Evolutionary conservation across 2,888 invertebrate species (phyloP).

Genomic region (Pyrochroa serraticornis): DNA sequence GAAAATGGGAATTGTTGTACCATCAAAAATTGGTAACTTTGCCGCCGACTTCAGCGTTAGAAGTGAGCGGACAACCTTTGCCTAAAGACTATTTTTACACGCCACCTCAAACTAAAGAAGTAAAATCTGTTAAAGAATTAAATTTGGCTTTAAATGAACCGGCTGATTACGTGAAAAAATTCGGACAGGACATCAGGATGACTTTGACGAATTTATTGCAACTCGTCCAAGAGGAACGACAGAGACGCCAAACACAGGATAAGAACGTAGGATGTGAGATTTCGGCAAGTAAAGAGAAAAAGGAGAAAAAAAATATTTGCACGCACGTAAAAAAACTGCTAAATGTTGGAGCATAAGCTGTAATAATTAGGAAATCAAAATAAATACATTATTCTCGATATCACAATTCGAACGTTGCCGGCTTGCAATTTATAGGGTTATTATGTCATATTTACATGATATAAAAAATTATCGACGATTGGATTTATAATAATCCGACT

Average conservation of each 20-base stretch:
- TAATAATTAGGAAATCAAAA: constrained; percentile 1
- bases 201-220: constrained; percentile 37
- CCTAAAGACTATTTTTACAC: constrained; percentile 35
- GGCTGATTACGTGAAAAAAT: constrained; percentile 36
- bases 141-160: constrained; percentile 20
- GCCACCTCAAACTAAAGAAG: constrained; percentile 28
- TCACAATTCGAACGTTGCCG: background rate
- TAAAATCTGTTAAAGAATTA: background rate
- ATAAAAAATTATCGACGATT: constrained; percentile 9
- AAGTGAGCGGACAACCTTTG: constrained; percentile 28
- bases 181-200: constrained; percentile 40
- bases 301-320: background rate
- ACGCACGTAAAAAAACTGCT: background rate
- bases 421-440: constrained; percentile 3
- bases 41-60: constrained; percentile 3
- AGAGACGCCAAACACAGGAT: constrained; percentile 10
- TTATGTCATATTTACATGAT: constrained; percentile 17
- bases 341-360: background rate
- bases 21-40: constrained; percentile 35
- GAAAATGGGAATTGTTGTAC: constrained; percentile 62
- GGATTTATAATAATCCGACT: background rate
- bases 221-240: constrained; percentile 36
- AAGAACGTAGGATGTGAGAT: background rate
- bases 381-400: constrained; percentile 9
- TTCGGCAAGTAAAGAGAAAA: background rate